Conservation (phyloP, 2,797 vertebrate species). For the Xenops minutus region DNA sequence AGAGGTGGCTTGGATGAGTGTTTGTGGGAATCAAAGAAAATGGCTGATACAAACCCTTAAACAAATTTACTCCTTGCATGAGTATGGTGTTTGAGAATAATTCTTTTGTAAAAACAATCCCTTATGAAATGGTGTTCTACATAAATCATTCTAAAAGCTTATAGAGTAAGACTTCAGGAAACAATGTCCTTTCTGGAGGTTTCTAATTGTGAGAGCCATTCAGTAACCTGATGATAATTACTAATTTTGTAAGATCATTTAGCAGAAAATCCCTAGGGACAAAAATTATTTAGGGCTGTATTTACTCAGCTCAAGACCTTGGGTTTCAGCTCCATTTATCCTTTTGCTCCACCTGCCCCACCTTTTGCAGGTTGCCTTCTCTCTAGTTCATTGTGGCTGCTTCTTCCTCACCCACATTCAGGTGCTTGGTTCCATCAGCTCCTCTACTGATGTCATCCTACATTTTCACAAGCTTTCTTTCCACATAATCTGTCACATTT, state of each 20-base stretch:
- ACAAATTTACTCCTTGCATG: not conserved
- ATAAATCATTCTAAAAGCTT: not conserved
- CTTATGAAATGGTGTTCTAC: not conserved
- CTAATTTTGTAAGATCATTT: not conserved
- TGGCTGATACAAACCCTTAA: not conserved
- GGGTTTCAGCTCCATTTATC: not conserved
- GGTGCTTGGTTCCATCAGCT: not conserved
- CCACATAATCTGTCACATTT: not conserved
- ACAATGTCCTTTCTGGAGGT: not conserved
- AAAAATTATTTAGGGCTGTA: not conserved
- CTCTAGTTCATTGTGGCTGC: not conserved
- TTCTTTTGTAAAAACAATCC: not conserved
- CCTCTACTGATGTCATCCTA: not conserved
- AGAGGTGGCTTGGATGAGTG: not conserved
- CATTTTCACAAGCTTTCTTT: not conserved
- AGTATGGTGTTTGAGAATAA: not conserved
- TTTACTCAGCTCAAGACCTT: not conserved
- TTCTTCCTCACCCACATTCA: not conserved
- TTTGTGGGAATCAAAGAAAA: not conserved
- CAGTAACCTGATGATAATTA: not conserved
- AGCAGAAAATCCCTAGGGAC: not conserved
- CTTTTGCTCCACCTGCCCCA: not conserved
- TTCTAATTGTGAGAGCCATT: not conserved
- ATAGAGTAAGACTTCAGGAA: not conserved
- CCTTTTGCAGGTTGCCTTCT: not conserved